Percentiles rank a stretch among this genome's conserved stretches.
phyloP scores from a whole-genome alignment of 2,888 invertebrate genomes.

The Chrysomela aeneicollis region DNA sequence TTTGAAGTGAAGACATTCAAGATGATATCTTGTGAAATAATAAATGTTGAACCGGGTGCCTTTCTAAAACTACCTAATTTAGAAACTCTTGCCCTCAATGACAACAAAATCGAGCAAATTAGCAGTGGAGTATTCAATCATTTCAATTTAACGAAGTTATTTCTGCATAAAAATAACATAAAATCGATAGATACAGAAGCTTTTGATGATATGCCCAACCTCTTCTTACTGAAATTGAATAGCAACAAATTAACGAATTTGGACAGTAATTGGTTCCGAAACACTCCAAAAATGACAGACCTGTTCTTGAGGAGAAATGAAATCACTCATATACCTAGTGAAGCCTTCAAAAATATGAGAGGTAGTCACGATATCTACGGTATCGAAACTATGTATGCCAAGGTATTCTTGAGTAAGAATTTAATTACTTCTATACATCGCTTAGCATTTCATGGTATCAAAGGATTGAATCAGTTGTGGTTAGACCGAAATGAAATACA shows the following conservation, averaged over 20 bases:
- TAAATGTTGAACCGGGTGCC: constrained; percentile 36
- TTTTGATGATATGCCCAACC: constrained; percentile 47
- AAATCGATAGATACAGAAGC: constrained; percentile 42
- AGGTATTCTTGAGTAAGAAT: constrained; percentile 50
- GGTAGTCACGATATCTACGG: constrained; percentile 35
- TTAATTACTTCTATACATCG: constrained; percentile 41
- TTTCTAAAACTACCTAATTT: constrained; percentile 42
- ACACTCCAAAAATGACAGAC: constrained; percentile 50
- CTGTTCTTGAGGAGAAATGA: constrained; percentile 52
- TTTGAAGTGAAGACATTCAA: constrained; percentile 43
- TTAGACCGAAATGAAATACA: constrained; percentile 47
- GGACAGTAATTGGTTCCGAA: constrained; percentile 54
- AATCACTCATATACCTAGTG: constrained; percentile 46
- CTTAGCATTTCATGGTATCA: constrained; percentile 42
- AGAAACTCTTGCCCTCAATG: constrained; percentile 36
- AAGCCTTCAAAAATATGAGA: constrained; percentile 52
- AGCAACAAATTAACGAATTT: constrained; percentile 50
- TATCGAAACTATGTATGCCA: constrained; percentile 32
- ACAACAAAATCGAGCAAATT: constrained; percentile 42
- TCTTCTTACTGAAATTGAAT: constrained; percentile 52
- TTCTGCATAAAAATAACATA: constrained; percentile 44
- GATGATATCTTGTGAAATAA: constrained; percentile 37
- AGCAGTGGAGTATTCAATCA: constrained; percentile 43
- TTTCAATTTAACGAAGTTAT: constrained; percentile 35
- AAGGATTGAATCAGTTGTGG: constrained; percentile 44